Base-by-base conservation (phyloP, 2,797 vertebrate genomes). In the Lacerta viridis region DNA sequence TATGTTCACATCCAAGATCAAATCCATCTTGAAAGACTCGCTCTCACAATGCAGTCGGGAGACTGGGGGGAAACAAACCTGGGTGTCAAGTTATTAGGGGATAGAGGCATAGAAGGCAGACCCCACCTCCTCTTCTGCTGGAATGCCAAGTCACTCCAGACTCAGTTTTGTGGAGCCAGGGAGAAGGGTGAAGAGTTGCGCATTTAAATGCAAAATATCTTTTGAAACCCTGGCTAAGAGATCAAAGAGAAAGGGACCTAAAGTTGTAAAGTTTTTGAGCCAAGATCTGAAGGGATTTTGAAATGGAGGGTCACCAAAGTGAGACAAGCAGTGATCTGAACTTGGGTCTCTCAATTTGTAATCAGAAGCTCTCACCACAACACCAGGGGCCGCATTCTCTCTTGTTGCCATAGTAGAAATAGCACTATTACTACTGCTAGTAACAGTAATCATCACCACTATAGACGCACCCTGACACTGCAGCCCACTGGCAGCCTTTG, bases 21-120 rank as follows among this genome's bases (percentile, higher is more conserved):
- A 98, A 93, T 99, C 99, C 99, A 99, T 99, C 96, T 99, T 99
- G 97, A 99, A 99, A 84, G 99, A 99, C 92, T 99, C 99, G 72
- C 99, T 99, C 97, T 99, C 99, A 95, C 99, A 99, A 88, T 99
- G 99, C 80, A 99, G 96, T 64, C 99, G 98, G 90, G 99, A 99
- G 89, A 99, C 99, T 99, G 84, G 0, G 83, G 20, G 86, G 18
- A 71, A 27, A 76, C 36, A 64, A 94, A 55, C 0, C 18, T 29
- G 43, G 81, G 4, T 36, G 39, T 92, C 83, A 91, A 36, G 29
- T 0, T 0, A 46, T 3, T 33, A 3, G 20, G 4, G 1, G 39
- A 36, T 1, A 5, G 1, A 5, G 29, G 4, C 0, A 1, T 13
- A 68, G 68, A 50, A 69, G 8, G 46, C 2, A 15, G 33, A 33